These are phyloP conservation scores for Lathamus discolor DNA, from an alignment of 2,113 vertebrate species.

Conservation along the genomic window DNA sequence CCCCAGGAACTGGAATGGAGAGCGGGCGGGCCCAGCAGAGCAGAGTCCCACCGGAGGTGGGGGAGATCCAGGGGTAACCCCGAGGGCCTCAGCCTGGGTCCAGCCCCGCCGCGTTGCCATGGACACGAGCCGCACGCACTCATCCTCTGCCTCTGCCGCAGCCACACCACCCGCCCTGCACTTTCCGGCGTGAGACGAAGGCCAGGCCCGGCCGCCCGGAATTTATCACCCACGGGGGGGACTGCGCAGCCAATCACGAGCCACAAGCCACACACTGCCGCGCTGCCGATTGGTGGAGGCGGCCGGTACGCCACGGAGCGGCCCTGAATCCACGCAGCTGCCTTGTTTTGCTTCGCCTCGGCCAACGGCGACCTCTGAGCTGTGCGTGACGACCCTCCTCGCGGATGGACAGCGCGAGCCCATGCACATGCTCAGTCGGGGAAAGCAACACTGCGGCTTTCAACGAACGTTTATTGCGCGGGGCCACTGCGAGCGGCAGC, in stretches of 20 bases:
- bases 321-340: background rate
- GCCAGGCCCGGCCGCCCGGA: fast-evolving
- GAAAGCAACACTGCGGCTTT: fast-evolving
- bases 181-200: background rate
- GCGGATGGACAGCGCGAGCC: no score
- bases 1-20: background rate
- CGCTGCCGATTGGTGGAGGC: background rate
- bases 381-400: background rate
- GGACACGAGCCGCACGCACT: background rate
- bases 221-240: background rate
- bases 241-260: background rate
- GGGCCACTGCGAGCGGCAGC: no score
- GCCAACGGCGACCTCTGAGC: background rate
- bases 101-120: background rate
- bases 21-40: background rate
- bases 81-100: background rate
- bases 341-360: fast-evolving
- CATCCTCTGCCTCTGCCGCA: background rate
- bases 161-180: background rate
- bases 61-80: background rate
- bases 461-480: no score
- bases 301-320: fast-evolving
- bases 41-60: fast-evolving
- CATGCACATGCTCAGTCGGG: no score
- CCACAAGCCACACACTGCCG: background rate